Evolutionary conservation across 2,113 vertebrate genomes (phyloP).

Genomic region (Pedionomus torquatus): DNA sequence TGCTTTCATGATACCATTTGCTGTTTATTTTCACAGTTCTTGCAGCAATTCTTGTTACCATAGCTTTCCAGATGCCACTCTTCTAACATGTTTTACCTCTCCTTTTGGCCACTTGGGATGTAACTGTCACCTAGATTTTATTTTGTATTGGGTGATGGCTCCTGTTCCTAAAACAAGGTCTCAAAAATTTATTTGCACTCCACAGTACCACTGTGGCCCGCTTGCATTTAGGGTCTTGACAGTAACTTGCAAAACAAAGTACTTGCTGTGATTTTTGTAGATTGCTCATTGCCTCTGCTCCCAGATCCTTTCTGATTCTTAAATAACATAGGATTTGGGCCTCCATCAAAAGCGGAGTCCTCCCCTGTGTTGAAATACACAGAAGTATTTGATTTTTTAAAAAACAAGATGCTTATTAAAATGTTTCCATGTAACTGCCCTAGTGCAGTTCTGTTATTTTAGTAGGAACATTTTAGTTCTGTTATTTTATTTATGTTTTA

Average conservation of each 20-base stretch:
- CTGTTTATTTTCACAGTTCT: not conserved
- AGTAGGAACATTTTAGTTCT: not conserved
- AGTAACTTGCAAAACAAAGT: not conserved
- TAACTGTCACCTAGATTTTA: not conserved
- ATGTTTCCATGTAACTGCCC: not conserved
- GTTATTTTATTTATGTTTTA: not conserved
- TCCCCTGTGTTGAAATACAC: accelerated
- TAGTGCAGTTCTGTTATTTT: not conserved
- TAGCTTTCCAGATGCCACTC: not conserved
- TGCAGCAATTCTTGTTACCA: not conserved
- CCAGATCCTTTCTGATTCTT: not conserved
- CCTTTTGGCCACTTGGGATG: not conserved
- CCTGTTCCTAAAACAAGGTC: not conserved
- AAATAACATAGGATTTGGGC: not conserved
- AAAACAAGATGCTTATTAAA: not conserved
- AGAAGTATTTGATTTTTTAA: not conserved
- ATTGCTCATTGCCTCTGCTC: not conserved
- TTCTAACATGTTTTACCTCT: not conserved
- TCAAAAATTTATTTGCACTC: not conserved
- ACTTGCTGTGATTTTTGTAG: not conserved
- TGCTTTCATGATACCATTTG: not conserved
- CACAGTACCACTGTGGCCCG: not conserved
- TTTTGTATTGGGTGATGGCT: not conserved
- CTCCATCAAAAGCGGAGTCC: not conserved
- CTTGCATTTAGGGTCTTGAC: not conserved